Percentiles rank a stretch among this genome's conserved stretches.
Conservation (phyloP, 2,888 invertebrate species). For the Hetaerina titia region DNA sequence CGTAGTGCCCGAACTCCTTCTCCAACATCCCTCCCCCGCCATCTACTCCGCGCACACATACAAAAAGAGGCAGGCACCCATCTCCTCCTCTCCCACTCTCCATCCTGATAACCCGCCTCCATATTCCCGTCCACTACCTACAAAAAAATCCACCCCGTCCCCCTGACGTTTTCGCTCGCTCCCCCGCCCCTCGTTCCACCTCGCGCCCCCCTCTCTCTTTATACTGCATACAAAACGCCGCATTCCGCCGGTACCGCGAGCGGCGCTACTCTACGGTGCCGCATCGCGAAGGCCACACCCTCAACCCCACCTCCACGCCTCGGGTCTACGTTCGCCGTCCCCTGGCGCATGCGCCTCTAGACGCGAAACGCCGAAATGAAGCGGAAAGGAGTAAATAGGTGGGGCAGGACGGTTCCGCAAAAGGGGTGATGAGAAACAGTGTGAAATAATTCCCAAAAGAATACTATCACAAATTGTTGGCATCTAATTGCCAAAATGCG, state of each 20-base stretch:
- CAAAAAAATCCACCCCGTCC: constrained; percentile 1
- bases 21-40: background rate
- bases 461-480: background rate
- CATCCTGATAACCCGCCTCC: constrained; percentile 27
- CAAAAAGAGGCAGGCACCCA: background rate
- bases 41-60: background rate
- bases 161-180: background rate
- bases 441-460: background rate
- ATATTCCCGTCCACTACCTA: background rate
- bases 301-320: constrained; percentile 68
- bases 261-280: constrained; percentile 58
- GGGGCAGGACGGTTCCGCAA: constrained; percentile 66
- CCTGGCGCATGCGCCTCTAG: constrained; percentile 71
- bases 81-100: background rate
- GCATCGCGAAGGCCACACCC: constrained; percentile 59
- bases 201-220: background rate
- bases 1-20: background rate
- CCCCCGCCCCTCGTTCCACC: background rate
- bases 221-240: constrained; percentile 62
- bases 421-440: background rate
- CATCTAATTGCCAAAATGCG: background rate
- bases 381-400: constrained; percentile 75
- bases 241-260: constrained; percentile 48
- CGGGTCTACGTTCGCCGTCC: background rate
- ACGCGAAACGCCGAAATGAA: constrained; percentile 72